Conservation (phyloP, 2,888 invertebrate species). For the Seira ritae region DNA sequence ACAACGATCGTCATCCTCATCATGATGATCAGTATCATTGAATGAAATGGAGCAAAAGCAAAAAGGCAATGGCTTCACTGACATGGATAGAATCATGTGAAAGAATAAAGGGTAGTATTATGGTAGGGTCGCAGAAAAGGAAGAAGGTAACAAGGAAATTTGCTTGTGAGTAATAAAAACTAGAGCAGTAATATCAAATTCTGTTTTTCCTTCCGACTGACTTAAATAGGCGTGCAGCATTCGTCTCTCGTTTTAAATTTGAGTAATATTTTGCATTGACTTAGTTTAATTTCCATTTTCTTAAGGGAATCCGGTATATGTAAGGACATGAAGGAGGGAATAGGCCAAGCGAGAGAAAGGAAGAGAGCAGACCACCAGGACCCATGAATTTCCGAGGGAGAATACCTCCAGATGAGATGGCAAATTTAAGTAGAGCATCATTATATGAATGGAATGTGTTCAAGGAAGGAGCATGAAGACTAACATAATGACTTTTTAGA, state of each 20-base stretch:
- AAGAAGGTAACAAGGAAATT: constrained; percentile 27
- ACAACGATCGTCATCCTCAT: neutral
- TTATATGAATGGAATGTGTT: constrained; percentile 32
- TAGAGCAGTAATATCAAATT: constrained; percentile 45
- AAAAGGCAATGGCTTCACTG: neutral
- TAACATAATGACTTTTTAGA: constrained; percentile 24
- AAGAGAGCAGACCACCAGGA: neutral
- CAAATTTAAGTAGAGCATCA: constrained; percentile 12
- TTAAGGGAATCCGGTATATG: neutral
- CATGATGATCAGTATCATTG: neutral
- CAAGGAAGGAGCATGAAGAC: neutral
- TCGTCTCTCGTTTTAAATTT: neutral
- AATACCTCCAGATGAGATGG: neutral
- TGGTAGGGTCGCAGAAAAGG: too few species aligned
- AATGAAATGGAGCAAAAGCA: constrained; percentile 44
- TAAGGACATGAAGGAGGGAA: too few species aligned
- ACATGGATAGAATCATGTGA: neutral
- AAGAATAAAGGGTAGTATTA: neutral
- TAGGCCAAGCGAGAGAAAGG: too few species aligned
- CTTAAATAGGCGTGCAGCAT: neutral
- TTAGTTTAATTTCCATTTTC: neutral
- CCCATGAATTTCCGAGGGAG: neutral
- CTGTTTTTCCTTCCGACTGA: neutral
- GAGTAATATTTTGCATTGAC: neutral
- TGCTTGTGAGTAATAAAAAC: constrained; percentile 4